Base-by-base conservation (phyloP, 92 coral and sea anemone genomes). In the Phymanthus crucifer region DNA sequence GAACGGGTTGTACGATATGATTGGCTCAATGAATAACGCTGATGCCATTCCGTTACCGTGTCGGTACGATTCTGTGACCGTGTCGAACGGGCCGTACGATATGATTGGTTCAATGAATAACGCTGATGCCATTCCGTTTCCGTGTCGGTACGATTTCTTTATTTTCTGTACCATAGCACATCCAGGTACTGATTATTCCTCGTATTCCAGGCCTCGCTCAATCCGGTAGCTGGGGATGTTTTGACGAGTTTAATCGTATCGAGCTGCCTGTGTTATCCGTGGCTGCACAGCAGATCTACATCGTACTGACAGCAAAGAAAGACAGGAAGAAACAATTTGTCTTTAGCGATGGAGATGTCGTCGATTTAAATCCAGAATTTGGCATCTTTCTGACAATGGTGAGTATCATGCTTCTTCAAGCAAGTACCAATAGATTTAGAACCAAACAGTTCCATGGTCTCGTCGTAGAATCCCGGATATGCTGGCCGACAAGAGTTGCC, bases 191-290 rank as follows among this genome's bases (percentile, higher is more conserved):
- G 11, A 8, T 26, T 19, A 6, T 73, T 82, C 29, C 34, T 50
- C 1, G 33, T 50, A 7, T 31, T 50, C 38, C 66, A 92, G 97
- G 97, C 10, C 85, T 92, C 52, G 97, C 97, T 16, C 97, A 92
- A 78, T 92, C 97, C 10, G 97, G 97, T 23, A 92, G 97, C 70
- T 92, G 97, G 97, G 97, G 97, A 0, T 92, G 97, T 66, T 92
- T 92, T 58, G 97, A 92, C 50, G 97, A 92, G 77, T 92, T 92
- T 79, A 92, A 92, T 73, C 97, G 97, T 80, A 92, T 92, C 40
- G 97, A 92, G 79, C 89, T 92, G 70, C 97, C 97, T 83, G 97
- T 92, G 24, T 72, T 92, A 83, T 92, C 97, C 40, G 97, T 92
- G 33, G 97, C 97, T 16, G 97, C 97, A 18, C 97, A 92, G 68